Evolutionary conservation across 2,888 invertebrate genomes (phyloP).

Genomic region (Cyclophora albipunctata): DNA sequence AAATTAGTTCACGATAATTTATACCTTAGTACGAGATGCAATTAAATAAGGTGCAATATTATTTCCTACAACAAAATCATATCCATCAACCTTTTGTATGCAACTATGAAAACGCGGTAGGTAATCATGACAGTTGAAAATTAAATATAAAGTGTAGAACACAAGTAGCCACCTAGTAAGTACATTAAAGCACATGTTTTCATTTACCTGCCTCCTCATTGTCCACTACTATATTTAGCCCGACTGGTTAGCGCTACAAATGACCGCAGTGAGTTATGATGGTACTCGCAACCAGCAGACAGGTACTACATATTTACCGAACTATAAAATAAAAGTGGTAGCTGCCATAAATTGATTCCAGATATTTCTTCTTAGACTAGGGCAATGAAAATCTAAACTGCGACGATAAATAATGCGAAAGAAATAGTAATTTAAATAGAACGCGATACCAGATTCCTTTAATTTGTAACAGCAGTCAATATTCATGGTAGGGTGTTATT

Average conservation of each 20-base stretch:
- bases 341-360: constrained; percentile 22
- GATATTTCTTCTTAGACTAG: constrained; percentile 1
- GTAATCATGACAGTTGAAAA: no score
- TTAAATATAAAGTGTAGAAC: no score
- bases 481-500: constrained; percentile 63
- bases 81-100: no score
- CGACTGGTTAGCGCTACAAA: constrained; percentile 32
- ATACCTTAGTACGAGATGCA: no score
- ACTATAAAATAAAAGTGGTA: constrained; percentile 20
- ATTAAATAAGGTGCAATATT: no score
- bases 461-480: constrained; percentile 65
- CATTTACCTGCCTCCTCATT: no score
- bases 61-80: no score
- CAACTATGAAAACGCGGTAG: no score
- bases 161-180: no score
- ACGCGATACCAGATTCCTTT: constrained; percentile 54
- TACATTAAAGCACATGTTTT: no score
- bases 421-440: constrained; percentile 58
- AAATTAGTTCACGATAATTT: no score
- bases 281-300: constrained; percentile 32
- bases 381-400: constrained; percentile 12
- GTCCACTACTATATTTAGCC: no score
- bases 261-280: constrained; percentile 42
- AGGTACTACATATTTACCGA: constrained; percentile 19
- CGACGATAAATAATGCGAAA: constrained; percentile 40